Evolutionary conservation across 2,113 vertebrate genomes (phyloP).

Genomic region (Catharus minimus): DNA sequence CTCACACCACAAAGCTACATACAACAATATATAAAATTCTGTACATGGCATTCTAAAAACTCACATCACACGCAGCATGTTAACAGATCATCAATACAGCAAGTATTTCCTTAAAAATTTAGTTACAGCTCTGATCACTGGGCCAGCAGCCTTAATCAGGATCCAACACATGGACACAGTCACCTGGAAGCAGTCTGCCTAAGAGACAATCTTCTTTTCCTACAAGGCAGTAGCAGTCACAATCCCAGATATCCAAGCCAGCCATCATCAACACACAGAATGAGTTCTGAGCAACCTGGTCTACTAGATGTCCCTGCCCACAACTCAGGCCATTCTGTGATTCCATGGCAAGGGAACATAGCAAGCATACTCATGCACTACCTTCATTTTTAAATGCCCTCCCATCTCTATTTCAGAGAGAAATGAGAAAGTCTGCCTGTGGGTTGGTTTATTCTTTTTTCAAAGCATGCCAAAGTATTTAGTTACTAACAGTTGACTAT

Average conservation of each 20-base stretch:
- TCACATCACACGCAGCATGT: neutral
- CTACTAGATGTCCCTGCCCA: neutral
- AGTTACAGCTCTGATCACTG: neutral
- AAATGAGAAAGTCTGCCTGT: neutral
- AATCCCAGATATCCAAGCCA: neutral
- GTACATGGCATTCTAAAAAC: neutral
- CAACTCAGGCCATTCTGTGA: neutral
- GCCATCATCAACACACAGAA: neutral
- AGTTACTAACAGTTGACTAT: neutral
- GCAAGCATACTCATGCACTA: neutral
- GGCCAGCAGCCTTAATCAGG: neutral
- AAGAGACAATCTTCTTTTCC: neutral
- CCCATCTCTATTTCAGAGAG: neutral
- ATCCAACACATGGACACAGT: accelerated
- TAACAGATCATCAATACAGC: neutral
- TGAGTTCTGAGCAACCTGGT: neutral
- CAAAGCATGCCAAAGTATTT: neutral
- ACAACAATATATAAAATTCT: neutral
- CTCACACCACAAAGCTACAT: neutral
- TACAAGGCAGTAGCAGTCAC: neutral
- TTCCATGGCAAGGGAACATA: neutral
- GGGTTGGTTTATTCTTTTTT: neutral
- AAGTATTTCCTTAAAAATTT: neutral
- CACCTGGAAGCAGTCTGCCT: neutral
- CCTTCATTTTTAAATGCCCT: neutral